A percentile compares a stretch with the other conserved stretches of the same genome.
Evolutionary conservation across 2,888 invertebrate genomes (phyloP).

Genomic region (Mimas tiliae): DNA sequence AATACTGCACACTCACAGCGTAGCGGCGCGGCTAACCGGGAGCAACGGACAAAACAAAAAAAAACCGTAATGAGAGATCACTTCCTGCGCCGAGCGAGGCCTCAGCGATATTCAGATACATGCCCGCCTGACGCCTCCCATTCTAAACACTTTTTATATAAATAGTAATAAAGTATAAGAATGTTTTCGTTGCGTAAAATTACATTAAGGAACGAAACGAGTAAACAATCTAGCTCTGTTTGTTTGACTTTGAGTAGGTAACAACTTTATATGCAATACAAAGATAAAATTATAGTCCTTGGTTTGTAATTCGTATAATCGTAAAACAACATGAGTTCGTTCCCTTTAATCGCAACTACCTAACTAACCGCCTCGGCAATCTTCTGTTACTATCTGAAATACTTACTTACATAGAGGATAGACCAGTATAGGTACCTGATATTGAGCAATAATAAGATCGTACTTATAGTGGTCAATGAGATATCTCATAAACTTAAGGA

Average conservation of each 20-base stretch:
- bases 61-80: conserved; percentile 81
- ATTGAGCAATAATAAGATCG: no score
- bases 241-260: conserved; percentile 4
- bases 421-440: no score
- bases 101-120: conserved; percentile 37
- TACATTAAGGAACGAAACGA: conserved; percentile 12
- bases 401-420: no score
- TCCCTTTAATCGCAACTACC: no score
- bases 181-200: conserved; percentile 23
- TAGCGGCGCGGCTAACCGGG: conserved; percentile 44
- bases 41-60: conserved; percentile 79
- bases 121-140: conserved; percentile 6
- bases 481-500: no score
- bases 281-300: background rate
- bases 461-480: no score
- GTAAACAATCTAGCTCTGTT: background rate
- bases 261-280: conserved; percentile 13
- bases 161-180: conserved; percentile 15
- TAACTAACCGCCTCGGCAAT: no score
- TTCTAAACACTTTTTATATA: conserved; percentile 20
- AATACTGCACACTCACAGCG: conserved; percentile 28
- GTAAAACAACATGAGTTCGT: no score
- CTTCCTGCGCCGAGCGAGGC: conserved; percentile 73
- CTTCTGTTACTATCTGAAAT: no score
- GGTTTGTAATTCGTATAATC: background rate